A percentile compares a stretch with the other conserved stretches of the same genome.
Conservation (phyloP, 2,113 vertebrate genomes). For the Marmota monax region DNA sequence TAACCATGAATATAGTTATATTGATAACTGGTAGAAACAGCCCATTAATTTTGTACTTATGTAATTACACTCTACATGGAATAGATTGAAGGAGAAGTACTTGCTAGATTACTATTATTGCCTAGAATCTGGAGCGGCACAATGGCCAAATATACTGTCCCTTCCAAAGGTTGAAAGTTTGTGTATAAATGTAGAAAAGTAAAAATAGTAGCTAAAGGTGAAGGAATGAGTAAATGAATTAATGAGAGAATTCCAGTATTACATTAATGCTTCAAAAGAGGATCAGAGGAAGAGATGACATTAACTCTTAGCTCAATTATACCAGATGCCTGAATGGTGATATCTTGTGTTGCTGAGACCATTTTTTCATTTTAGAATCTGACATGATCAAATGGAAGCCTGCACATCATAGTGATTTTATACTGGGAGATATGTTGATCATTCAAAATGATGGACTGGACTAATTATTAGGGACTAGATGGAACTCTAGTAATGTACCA, state of each 20-base stretch:
- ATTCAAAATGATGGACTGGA: neutral
- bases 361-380: neutral
- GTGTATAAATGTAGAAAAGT: neutral
- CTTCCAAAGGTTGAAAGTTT: conserved; percentile 10
- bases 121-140: neutral
- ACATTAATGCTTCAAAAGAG: neutral
- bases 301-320: neutral
- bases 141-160: neutral
- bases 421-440: neutral
- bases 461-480: neutral
- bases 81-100: neutral
- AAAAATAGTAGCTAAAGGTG: neutral
- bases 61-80: neutral
- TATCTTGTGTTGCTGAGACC: neutral
- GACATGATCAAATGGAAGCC: neutral
- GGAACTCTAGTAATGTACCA: neutral
- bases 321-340: neutral
- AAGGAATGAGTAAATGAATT: neutral
- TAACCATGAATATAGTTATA: neutral
- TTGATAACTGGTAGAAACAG: neutral
- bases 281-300: neutral
- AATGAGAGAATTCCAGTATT: neutral
- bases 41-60: neutral
- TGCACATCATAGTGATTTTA: neutral
- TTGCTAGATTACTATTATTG: neutral